A percentile compares a stretch with the other conserved stretches of the same genome.
Evolutionary conservation across 2,113 vertebrate genomes (phyloP).

Genomic region (Hyperopisus bebe): DNA sequence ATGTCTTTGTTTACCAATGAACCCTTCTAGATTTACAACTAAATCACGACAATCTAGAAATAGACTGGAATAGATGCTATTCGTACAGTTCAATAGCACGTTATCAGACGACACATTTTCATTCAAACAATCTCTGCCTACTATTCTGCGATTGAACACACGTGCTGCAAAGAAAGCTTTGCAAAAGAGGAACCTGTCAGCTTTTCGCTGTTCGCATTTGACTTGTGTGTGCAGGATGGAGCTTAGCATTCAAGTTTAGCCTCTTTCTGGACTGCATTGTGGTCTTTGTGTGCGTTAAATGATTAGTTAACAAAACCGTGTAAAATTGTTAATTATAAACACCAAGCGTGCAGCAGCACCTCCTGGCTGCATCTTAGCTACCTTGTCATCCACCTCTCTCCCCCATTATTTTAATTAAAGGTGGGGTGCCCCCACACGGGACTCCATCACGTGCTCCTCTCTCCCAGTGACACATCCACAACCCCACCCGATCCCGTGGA

Average conservation of each 20-base stretch:
- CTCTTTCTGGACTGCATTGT: not conserved
- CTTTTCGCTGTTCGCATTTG: not conserved
- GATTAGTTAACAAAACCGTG: not conserved
- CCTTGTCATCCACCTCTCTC: not conserved
- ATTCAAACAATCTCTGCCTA: not conserved
- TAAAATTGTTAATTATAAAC: not conserved
- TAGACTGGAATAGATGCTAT: not conserved
- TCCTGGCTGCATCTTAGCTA: not conserved
- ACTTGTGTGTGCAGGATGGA: not conserved
- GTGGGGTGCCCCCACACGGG: not conserved
- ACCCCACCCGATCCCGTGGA: not conserved
- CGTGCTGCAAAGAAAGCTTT: not conserved
- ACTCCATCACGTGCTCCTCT: not conserved
- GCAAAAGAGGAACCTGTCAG: not conserved
- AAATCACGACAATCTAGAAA: not conserved
- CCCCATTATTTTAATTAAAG: not conserved
- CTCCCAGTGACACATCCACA: not conserved
- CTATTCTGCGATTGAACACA: not conserved
- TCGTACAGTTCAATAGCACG: not conserved
- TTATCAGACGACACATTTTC: not conserved
- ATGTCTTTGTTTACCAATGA: not conserved
- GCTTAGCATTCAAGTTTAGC: not conserved
- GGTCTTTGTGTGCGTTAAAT: not conserved
- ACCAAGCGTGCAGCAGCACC: not conserved
- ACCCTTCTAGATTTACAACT: not conserved